Evolutionary conservation across 2,888 invertebrate species (phyloP), one percentile per base, ranked within the genome.

Genomic region (Herminia tarsipennalis): DNA sequence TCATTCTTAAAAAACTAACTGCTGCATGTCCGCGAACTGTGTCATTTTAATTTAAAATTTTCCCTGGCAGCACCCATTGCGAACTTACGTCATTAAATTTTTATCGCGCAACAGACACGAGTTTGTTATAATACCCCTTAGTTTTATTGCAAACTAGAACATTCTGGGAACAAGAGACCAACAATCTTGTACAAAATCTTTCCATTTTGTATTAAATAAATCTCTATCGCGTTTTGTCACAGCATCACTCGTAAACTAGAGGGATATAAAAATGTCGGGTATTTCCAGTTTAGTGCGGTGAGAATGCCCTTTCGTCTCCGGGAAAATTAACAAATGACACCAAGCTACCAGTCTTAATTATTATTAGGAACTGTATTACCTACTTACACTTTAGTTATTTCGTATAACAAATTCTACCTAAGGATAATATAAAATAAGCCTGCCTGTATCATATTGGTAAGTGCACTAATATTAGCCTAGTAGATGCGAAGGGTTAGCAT

Each of bases 181-280:
- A 47, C 40, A 35, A 45, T 58, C 41, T 55, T 41, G 46, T 44
- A 47, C 48, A 25, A 55, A 56, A 60, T 56, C 49, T 53, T 57
- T 48, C 35, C 36, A 50, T 69, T 67, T 67, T 67, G 68, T 72
- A 68, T 67, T 66, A 71, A 71, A 76, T 66, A 71, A 71, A 76
- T 55, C 66, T 55, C 57, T 67, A 66, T 66, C 47, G 56, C 56
- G 58, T 51, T 66, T 71, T 66, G 67, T 72, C 63, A 62, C 59
- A 61, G 54, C 48, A 24, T 20, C 48, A 53, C 61, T 72, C 70
- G 62, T 76, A 71, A 75, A 75, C 48, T 62, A 56, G 56, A 56
- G 42, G 40, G 55, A 33, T 63, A 66, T 77, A 73, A 77, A 72
- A 68, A 56, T 56, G 64, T 67, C 59, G 61, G 45, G 52, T 59